Base-by-base conservation (phyloP, 2,113 vertebrate species). In the Pygoscelis antarcticus region DNA sequence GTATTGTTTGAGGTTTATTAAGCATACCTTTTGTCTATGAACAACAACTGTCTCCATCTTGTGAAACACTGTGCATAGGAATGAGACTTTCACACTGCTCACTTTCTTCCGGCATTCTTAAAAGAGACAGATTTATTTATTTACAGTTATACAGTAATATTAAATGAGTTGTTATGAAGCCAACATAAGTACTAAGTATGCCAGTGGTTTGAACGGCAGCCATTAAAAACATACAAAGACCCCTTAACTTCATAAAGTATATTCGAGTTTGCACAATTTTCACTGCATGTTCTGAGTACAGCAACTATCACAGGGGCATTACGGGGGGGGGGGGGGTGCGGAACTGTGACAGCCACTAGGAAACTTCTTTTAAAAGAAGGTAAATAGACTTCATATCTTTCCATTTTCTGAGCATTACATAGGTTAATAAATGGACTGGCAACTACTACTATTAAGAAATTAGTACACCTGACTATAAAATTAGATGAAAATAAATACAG, bases 51-150 rank as follows among this genome's bases (percentile, higher is more conserved):
- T 96, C 96, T 75, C 97, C 98, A 89, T 98, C 98, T 81, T 98
- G 98, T 92, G 98, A 98, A 96, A 99, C 97, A 44, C 94, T 96
- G 44, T 99, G 99, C 90, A 99, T 97, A 89, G 99, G 98, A 95
- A 99, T 99, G 69, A 99, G 99, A 97, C 99, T 99, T 98, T 99
- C 99, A 84, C 99, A 99, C 96, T 99, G 99, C 79, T 99, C 99
- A 4, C 96, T 98, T 98, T 99, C 99, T 78, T 99, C 99, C 22
- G 99, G 96, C 71, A 98, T 97, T 98, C 99, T 99, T 90, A 76
- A 94, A 91, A 94, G 85, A 89, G 74, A 91, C 4, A 87, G 2
- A 64, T 42, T 27, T 70, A 52, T 71, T 58, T 78, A 18, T 75
- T 62, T 83, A 16, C 74, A 64, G 55, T 26, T 54, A 79, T 1